phyloP scores from a whole-genome alignment of 2,113 vertebrate species.

The Tachuris rubrigastra region DNA sequence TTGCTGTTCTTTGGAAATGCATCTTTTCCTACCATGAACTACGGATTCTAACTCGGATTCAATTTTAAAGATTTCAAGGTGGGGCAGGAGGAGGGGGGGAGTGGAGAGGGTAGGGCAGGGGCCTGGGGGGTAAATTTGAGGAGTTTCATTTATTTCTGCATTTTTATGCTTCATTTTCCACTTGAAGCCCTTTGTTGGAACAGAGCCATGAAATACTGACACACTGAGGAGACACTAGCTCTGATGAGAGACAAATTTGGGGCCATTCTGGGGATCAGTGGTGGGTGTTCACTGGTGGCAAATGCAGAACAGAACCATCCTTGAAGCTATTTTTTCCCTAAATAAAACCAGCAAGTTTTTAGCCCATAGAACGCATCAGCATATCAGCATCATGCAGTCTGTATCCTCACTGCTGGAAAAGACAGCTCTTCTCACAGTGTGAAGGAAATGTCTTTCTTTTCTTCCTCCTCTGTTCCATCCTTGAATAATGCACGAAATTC shows the following conservation, averaged over 20 bases:
- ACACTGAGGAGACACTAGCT: neutral
- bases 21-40: neutral
- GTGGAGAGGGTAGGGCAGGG: rapidly evolving
- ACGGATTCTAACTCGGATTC: neutral
- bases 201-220: neutral
- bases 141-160: neutral
- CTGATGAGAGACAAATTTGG: neutral
- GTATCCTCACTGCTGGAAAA: neutral
- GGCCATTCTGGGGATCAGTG: neutral
- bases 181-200: neutral
- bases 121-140: rapidly evolving
- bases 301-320: neutral
- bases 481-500: neutral
- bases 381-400: neutral
- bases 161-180: neutral
- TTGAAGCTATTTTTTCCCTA: neutral
- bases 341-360: neutral
- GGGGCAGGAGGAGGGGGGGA: neutral
- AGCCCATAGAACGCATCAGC: neutral
- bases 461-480: neutral
- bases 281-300: neutral
- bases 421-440: neutral
- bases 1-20: neutral
- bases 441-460: neutral
- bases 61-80: neutral